phyloP scores from a whole-genome alignment of 2,888 invertebrate species.

The Plutella xylostella region DNA sequence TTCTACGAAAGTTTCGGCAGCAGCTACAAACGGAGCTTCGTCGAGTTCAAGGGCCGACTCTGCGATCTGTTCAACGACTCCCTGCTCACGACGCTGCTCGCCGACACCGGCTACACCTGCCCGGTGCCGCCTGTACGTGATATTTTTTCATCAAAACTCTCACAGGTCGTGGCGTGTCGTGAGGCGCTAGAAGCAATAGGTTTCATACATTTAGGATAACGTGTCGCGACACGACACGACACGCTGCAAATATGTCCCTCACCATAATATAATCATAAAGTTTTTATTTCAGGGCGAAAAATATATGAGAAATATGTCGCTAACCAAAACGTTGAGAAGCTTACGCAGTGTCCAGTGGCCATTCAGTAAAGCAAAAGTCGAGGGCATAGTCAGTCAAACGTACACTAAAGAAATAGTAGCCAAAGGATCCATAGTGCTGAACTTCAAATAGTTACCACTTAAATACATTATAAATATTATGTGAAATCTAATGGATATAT shows the following conservation, averaged over 20 bases:
- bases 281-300: neutral
- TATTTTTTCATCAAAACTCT: no score
- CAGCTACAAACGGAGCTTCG: neutral
- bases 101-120: conserved; percentile 18
- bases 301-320: neutral
- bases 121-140: conserved; percentile 23
- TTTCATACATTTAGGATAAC: no score
- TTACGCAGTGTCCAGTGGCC: no score
- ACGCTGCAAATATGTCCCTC: no score
- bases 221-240: neutral
- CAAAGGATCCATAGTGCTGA: neutral
- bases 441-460: no score
- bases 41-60: neutral
- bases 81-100: neutral
- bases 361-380: neutral
- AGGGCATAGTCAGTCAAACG: neutral
- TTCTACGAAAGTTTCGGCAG: neutral
- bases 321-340: neutral
- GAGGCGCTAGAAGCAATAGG: no score
- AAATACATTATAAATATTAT: neutral
- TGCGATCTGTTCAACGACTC: conserved; percentile 9
- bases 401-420: neutral
- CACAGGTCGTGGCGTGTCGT: neutral
- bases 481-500: neutral
- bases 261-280: neutral